Evolutionary conservation across 2,113 vertebrate genomes (phyloP).

Genomic region (Sinocyclocheilus maitianheensis): DNA sequence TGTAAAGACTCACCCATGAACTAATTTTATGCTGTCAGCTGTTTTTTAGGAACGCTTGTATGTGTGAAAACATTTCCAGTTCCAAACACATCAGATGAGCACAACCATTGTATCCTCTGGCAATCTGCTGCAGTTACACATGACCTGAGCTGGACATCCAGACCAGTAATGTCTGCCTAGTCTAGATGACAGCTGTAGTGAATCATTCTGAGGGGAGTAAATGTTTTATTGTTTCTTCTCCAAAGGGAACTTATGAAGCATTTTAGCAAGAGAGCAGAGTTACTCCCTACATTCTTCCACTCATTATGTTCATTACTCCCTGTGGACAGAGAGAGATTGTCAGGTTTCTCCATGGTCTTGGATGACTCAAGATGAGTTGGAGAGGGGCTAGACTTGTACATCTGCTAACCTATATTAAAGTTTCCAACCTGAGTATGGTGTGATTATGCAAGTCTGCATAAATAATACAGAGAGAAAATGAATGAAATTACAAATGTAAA

Average conservation of each 20-base stretch:
- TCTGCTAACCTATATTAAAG: background rate
- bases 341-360: constrained; percentile 13
- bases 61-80: constrained; percentile 42
- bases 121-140: constrained; percentile 41
- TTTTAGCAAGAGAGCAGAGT: constrained; percentile 46
- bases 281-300: constrained; percentile 56
- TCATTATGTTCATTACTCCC: constrained; percentile 46
- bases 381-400: constrained; percentile 9
- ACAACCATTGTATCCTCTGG: constrained; percentile 28
- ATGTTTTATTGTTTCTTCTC: constrained; percentile 45
- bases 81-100: constrained; percentile 31
- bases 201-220: constrained; percentile 38
- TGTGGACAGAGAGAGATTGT: constrained; percentile 33
- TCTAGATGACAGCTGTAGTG: constrained; percentile 5
- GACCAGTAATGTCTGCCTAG: constrained; percentile 40
- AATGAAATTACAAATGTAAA: background rate
- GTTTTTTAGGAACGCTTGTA: constrained; percentile 50
- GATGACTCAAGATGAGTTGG: constrained; percentile 15
- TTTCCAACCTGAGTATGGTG: background rate
- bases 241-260: constrained; percentile 30
- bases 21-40: constrained; percentile 50
- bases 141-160: constrained; percentile 55
- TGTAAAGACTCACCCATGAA: constrained; percentile 48
- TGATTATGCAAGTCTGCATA: background rate
- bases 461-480: background rate